phyloP scores from a whole-genome alignment of 2,888 invertebrate genomes.

The Yponomeuta plumbellus region DNA sequence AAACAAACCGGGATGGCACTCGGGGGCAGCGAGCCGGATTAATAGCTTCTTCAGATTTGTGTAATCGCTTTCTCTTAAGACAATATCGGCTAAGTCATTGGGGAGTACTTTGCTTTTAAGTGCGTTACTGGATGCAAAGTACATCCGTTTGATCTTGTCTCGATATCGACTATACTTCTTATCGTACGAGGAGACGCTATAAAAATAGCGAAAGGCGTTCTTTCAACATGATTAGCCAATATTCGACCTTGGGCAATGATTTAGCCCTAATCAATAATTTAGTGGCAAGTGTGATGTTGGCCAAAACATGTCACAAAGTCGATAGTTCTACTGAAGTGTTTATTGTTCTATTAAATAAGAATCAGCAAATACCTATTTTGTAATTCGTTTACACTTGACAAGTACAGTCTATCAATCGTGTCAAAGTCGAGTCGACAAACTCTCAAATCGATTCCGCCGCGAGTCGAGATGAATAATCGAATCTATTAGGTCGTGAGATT shows the following conservation, averaged over 20 bases:
- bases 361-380: no score
- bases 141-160: constrained; percentile 20
- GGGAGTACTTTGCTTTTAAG: constrained; percentile 55
- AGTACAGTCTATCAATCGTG: constrained; percentile 51
- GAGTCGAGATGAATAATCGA: constrained; percentile 68
- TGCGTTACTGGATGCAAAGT: constrained; percentile 25
- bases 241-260: background rate
- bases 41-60: constrained; percentile 77
- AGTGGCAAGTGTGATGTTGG: no score
- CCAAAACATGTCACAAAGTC: no score
- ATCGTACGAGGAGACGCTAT: background rate
- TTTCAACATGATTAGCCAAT: background rate
- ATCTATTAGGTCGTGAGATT: constrained; percentile 72
- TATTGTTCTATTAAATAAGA: no score
- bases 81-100: constrained; percentile 60
- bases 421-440: constrained; percentile 27
- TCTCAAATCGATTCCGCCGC: constrained; percentile 49
- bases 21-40: constrained; percentile 73
- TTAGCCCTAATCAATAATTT: no score
- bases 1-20: constrained; percentile 77
- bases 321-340: no score
- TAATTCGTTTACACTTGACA: background rate
- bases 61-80: constrained; percentile 76
- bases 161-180: background rate
- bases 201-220: background rate